Evolutionary conservation across 2,888 invertebrate genomes (phyloP).

Genomic region (Eupithecia exiguata): DNA sequence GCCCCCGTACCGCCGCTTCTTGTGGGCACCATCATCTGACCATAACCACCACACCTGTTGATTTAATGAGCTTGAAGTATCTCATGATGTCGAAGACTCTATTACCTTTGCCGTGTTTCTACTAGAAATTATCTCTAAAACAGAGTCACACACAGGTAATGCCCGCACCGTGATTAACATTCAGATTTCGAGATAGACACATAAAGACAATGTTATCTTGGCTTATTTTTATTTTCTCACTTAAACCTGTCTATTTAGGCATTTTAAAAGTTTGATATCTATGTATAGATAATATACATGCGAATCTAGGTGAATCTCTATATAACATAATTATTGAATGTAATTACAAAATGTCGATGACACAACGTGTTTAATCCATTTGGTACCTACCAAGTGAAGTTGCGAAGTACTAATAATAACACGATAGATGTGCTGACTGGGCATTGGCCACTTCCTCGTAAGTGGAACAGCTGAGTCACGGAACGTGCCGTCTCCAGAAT

Average conservation of each 20-base stretch:
- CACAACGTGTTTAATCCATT: not conserved
- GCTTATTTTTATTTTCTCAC: not conserved
- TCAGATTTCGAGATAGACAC: not conserved
- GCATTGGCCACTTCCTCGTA: not conserved
- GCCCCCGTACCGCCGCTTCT: not conserved
- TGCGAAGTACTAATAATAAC: not conserved
- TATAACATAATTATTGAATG: not conserved
- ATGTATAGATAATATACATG: not conserved
- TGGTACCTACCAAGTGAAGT: not conserved
- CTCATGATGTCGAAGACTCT: not conserved
- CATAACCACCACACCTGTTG: slow-evolving; percentile 10
- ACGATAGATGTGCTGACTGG: not conserved
- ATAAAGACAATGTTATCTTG: slow-evolving; percentile 1
- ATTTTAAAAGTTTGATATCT: not conserved
- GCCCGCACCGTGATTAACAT: not conserved
- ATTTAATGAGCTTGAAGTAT: not conserved
- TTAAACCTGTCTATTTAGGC: not conserved
- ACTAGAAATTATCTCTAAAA: not conserved
- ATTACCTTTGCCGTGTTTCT: slow-evolving; percentile 3
- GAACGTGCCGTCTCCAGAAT: not conserved
- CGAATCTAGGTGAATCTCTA: not conserved
- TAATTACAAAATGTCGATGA: not conserved
- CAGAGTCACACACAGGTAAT: not conserved
- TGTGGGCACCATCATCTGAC: slow-evolving; percentile 9
- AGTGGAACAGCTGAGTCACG: not conserved